Percentiles rank a stretch among this genome's conserved stretches.
These are phyloP conservation scores for Tipula helvola DNA, from an alignment of 2,888 invertebrate species.

Conservation along the genomic window DNA sequence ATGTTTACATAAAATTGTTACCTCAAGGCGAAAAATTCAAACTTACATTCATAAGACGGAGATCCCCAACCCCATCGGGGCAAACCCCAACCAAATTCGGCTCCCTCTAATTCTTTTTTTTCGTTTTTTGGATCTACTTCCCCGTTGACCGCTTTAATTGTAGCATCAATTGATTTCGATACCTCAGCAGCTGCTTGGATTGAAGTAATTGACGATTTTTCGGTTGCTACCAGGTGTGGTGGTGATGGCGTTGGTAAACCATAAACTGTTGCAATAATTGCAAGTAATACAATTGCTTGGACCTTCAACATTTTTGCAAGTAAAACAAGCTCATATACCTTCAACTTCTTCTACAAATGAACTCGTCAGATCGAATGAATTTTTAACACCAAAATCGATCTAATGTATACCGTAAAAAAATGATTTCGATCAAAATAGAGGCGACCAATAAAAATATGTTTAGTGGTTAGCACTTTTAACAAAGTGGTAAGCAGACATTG, in stretches of 20 bases:
- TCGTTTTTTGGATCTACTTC: not conserved
- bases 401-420: not conserved
- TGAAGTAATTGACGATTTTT: not conserved
- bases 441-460: not conserved
- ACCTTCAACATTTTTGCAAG: not conserved
- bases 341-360: not conserved
- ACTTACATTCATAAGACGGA: not conserved
- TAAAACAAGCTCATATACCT: not conserved
- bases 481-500: not conserved
- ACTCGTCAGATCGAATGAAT: not conserved
- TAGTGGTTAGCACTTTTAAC: too few species aligned
- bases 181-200: not conserved
- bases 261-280: not conserved
- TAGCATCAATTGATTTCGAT: not conserved
- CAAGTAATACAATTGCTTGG: not conserved
- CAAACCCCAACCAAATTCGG: not conserved
- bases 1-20: too few species aligned
- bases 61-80: not conserved
- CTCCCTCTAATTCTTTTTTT: not conserved
- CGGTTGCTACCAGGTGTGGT: not conserved
- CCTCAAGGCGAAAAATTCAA: not conserved
- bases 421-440: not conserved
- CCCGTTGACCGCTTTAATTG: not conserved
- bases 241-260: not conserved
- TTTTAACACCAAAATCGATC: not conserved